These are phyloP conservation scores for Drosophila prosaltans DNA, from an alignment of 1,140 invertebrate genomes.

Conservation along the genomic window DNA sequence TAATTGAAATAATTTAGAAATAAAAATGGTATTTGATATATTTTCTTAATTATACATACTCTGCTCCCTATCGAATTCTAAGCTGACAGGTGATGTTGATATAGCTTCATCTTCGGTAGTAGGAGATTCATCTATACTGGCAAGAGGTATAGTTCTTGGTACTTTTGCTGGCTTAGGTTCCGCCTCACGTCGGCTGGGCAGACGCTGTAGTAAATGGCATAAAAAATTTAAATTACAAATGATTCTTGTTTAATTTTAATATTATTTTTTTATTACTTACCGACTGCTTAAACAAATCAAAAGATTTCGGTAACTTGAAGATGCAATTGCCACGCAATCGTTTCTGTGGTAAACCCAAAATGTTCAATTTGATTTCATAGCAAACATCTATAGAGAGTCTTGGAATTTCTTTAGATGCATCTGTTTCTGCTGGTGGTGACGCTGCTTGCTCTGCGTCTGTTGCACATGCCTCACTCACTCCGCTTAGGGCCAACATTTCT, in stretches of 20 bases:
- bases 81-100: slow-evolving; percentile 8
- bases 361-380: slow-evolving; percentile 35
- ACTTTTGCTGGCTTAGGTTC: slow-evolving; percentile 2
- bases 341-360: slow-evolving; percentile 36
- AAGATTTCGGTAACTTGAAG: slow-evolving; percentile 48
- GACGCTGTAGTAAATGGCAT: slow-evolving; percentile 40
- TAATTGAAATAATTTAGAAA: not conserved
- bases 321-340: slow-evolving; percentile 23
- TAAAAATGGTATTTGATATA: no score
- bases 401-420: not conserved
- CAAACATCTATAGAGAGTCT: slow-evolving; percentile 22
- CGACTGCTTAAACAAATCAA: slow-evolving; percentile 42
- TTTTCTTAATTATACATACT: slow-evolving; percentile 29
- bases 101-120: not conserved
- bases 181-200: slow-evolving; percentile 16
- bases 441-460: not conserved
- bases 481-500: slow-evolving; percentile 37
- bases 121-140: not conserved
- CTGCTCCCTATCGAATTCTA: slow-evolving; percentile 51
- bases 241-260: not conserved
- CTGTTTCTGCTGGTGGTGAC: slow-evolving; percentile 27
- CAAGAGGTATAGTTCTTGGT: not conserved
- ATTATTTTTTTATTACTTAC: slow-evolving; percentile 34
- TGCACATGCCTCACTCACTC: slow-evolving; percentile 16
- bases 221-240: not conserved